phyloP scores from a whole-genome alignment of 2,113 vertebrate genomes.

The Lepus europaeus region DNA sequence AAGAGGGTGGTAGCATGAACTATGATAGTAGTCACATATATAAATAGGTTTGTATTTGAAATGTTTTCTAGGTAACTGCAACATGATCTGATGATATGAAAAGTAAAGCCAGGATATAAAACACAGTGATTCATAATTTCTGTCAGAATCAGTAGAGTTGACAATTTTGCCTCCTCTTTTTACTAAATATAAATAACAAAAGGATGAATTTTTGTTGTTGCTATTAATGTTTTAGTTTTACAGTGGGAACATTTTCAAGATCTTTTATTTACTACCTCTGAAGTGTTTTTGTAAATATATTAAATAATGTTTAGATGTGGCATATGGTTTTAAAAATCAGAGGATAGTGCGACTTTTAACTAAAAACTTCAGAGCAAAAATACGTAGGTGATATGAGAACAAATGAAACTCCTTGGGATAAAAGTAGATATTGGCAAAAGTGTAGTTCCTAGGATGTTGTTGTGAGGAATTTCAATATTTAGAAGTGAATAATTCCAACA shows the following conservation, averaged over 20 bases:
- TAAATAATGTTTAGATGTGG: background rate
- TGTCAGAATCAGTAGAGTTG: background rate
- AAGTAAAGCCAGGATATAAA: background rate
- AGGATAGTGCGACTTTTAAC: background rate
- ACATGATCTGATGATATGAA: background rate
- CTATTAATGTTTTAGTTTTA: background rate
- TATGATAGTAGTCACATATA: too few relatives aligned
- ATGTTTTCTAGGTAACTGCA: background rate
- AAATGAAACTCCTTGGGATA: background rate
- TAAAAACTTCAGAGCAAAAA: background rate
- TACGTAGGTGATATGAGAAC: background rate
- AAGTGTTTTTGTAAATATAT: background rate
- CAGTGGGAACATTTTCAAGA: background rate
- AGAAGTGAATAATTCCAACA: background rate
- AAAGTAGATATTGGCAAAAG: too few relatives aligned
- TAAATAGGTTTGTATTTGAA: background rate
- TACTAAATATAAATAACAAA: too few relatives aligned
- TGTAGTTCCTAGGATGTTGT: background rate
- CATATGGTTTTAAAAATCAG: background rate
- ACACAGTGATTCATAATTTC: fast-evolving
- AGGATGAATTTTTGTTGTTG: background rate
- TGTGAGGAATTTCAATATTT: background rate
- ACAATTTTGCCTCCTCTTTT: background rate
- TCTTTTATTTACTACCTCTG: background rate
- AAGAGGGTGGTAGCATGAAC: background rate